These are phyloP conservation scores for Melikaiella ostensackeni DNA, from an alignment of 2,888 invertebrate genomes.

Conservation along the genomic window DNA sequence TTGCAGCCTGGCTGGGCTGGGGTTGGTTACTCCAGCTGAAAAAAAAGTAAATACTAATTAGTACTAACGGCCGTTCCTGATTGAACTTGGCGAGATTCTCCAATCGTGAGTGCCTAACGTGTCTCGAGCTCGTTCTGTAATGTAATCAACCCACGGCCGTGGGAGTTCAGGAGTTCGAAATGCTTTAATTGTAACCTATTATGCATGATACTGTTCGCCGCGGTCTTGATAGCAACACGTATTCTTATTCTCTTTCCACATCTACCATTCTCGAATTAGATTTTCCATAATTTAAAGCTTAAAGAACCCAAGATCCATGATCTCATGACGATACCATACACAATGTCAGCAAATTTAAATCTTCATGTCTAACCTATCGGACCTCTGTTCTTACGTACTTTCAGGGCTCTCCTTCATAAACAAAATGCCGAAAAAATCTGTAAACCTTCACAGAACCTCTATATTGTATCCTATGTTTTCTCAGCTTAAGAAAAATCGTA, in stretches of 20 bases:
- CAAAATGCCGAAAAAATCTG: too few relatives aligned
- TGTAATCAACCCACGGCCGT: background rate
- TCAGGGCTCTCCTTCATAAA: too few relatives aligned
- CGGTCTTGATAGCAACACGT: background rate
- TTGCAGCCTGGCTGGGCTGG: background rate
- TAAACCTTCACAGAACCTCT: too few relatives aligned
- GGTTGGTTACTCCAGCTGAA: background rate
- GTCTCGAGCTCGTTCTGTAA: slow-evolving; percentile 7
- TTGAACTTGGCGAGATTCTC: slow-evolving; percentile 19
- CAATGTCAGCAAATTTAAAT: too few relatives aligned
- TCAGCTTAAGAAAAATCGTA: too few relatives aligned
- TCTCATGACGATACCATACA: too few relatives aligned
- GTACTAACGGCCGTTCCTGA: slow-evolving; percentile 5
- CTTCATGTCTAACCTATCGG: too few relatives aligned
- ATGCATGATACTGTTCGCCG: slow-evolving; percentile 2
- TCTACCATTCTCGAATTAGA: background rate
- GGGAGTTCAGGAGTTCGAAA: background rate
- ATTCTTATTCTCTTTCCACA: background rate
- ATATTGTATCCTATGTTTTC: too few relatives aligned
- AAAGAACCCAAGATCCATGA: too few relatives aligned
- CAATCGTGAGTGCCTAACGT: background rate
- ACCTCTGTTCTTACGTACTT: too few relatives aligned
- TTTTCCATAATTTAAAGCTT: too few relatives aligned
- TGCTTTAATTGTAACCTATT: background rate
- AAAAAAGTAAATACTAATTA: slow-evolving; percentile 32